Percentiles rank a stretch among this genome's conserved stretches.
Evolutionary conservation across 2,113 vertebrate genomes (phyloP).

Genomic region (Acrocephalus arundinaceus): DNA sequence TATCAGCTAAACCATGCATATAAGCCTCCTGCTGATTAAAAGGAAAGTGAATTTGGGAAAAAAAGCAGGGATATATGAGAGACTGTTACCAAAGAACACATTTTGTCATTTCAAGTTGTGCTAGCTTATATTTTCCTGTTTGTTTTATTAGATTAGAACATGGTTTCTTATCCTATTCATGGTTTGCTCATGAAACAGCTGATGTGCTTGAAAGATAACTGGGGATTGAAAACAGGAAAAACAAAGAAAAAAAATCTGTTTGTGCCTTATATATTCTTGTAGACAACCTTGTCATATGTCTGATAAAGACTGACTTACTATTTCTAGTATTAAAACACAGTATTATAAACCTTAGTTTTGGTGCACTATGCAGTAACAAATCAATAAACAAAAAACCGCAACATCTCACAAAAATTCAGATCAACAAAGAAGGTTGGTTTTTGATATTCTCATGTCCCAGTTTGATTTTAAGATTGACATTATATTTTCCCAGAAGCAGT

Average conservation of each 20-base stretch:
- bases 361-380: neutral
- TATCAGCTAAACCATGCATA: constrained; percentile 42
- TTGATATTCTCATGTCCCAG: neutral
- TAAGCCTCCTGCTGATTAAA: constrained; percentile 40
- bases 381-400: neutral
- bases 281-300: neutral
- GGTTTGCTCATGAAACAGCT: neutral
- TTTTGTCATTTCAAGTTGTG: constrained; percentile 25
- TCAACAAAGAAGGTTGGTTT: neutral
- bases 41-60: neutral
- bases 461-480: neutral
- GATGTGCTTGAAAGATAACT: neutral
- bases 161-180: neutral
- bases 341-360: neutral
- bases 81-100: neutral
- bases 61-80: neutral
- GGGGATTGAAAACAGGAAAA: neutral
- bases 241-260: neutral
- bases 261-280: neutral
- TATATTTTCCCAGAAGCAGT: neutral
- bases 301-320: neutral
- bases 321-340: neutral
- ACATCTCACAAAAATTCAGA: neutral
- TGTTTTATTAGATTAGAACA: constrained; percentile 3
- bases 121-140: neutral